Conservation (phyloP, 2,113 vertebrate species). For the Lagopus muta region DNA sequence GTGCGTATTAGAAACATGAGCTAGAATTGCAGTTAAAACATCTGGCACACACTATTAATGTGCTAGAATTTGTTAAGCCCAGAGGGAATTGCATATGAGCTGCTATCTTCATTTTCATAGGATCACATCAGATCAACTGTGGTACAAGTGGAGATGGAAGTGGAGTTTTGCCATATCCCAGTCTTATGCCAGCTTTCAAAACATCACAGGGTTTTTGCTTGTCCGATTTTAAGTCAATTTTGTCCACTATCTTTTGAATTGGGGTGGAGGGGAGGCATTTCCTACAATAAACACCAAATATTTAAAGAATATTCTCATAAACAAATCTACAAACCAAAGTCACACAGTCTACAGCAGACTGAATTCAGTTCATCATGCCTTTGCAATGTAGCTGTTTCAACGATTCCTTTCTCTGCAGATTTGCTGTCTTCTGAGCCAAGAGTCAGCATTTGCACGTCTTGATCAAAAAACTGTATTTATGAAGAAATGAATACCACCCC, state of each 20-base stretch:
- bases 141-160: neutral
- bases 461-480: neutral
- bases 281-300: neutral
- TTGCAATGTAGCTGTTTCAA: neutral
- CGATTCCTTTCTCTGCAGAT: neutral
- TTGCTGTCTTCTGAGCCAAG: neutral
- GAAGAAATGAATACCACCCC: neutral
- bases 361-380: neutral
- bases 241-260: neutral
- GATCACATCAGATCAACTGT: neutral
- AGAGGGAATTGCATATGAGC: neutral
- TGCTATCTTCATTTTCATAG: neutral
- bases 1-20: neutral
- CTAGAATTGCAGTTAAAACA: neutral
- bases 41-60: neutral
- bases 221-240: fast-evolving
- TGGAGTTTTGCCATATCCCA: neutral
- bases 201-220: neutral
- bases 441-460: fast-evolving
- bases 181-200: neutral
- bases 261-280: neutral
- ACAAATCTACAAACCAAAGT: neutral
- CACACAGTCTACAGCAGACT: neutral
- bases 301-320: neutral
- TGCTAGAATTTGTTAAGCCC: neutral